Base-by-base conservation (phyloP, 2,113 vertebrate species). In the Chauna torquata region DNA sequence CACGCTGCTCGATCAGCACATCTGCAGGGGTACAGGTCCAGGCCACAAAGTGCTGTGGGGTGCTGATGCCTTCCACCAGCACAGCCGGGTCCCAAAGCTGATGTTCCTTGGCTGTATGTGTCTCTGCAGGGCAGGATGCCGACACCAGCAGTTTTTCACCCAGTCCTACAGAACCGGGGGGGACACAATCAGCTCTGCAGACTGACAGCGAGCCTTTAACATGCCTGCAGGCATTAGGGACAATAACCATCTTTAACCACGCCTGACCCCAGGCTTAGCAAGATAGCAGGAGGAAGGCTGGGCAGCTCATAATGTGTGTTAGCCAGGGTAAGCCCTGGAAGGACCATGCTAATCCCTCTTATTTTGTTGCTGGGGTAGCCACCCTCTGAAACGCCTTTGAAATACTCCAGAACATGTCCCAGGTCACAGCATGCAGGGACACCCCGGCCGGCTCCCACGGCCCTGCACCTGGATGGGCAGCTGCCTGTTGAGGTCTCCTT, bases 401-500 rank as follows among this genome's bases (percentile, higher is more conserved):
- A 79, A 40, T 28, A 28, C 36, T 42, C 44, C 64, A 38, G 36
- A 52, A 52, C 50, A 27, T 4, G 50, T 52, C 50, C 23, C 50
- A 52, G 50, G 24, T 25, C 12, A 52, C 50, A 52, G 24, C 13
- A 15, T 24, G 4, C 7, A 8, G 13, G 50, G 13, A 52, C 50
- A 27, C 50, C 20, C 23, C 0, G 0, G 42, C 64, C 3, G 16
- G 45, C 36, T 52, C 64, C 28, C 54, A 16, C 6, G 20, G 2
- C 83, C 87, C 62, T 11, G 50, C 6, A 4, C 50, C 50, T 52
- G 10, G 61, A 34, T 62, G 86, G 50, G 76, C 2, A 28, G 61
- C 49, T 88, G 76, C 69, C 77, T 65, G 92, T 94, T 82, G 83
- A 70, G 80, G 8, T 57, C 82, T 91, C 86, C 88, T 90, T 70